These are phyloP conservation scores for Chascanopsetta lugubris DNA, from an alignment of 2,113 vertebrate species.

Conservation along the genomic window DNA sequence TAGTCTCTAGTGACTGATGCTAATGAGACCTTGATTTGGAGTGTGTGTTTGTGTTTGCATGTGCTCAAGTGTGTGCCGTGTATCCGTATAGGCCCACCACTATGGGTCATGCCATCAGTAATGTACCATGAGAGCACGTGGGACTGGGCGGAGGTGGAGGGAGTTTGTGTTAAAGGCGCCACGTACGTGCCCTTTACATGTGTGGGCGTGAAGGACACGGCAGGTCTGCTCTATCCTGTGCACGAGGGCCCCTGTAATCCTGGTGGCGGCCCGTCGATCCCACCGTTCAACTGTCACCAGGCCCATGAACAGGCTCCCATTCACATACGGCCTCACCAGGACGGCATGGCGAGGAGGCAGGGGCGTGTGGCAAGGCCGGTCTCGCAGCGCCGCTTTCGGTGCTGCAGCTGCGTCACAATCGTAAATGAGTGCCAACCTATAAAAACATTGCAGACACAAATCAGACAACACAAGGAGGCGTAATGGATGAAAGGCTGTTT, in stretches of 20 bases:
- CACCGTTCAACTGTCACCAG: conserved; percentile 42
- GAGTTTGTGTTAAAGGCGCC: conserved; percentile 6
- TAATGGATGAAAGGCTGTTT: conserved; percentile 73
- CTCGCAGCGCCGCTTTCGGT: conserved; percentile 36
- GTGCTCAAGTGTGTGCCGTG: conserved; percentile 55
- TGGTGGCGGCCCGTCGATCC: conserved; percentile 43
- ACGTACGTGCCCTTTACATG: background rate
- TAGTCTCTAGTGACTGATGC: conserved; percentile 81
- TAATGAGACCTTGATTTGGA: conserved; percentile 81
- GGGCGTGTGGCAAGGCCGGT: conserved; percentile 33
- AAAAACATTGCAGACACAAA: conserved; percentile 55
- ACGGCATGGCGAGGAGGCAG: conserved; percentile 21
- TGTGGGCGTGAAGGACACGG: conserved; percentile 17
- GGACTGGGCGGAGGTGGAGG: conserved; percentile 1
- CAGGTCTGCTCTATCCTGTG: conserved; percentile 29
- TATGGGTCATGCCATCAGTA: conserved; percentile 57
- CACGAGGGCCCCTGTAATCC: conserved; percentile 48
- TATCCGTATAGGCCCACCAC: conserved; percentile 54
- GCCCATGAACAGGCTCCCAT: background rate
- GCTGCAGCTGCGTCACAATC: conserved; percentile 52
- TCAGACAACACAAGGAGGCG: conserved; percentile 62
- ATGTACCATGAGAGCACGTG: conserved; percentile 26
- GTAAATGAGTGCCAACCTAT: conserved; percentile 61
- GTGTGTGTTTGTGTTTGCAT: conserved; percentile 65
- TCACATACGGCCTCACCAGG: conserved; percentile 18